Percentiles rank a stretch among this genome's conserved stretches.
Conservation (phyloP, 2,797 vertebrate species). For the Phalanger gymnotis region DNA sequence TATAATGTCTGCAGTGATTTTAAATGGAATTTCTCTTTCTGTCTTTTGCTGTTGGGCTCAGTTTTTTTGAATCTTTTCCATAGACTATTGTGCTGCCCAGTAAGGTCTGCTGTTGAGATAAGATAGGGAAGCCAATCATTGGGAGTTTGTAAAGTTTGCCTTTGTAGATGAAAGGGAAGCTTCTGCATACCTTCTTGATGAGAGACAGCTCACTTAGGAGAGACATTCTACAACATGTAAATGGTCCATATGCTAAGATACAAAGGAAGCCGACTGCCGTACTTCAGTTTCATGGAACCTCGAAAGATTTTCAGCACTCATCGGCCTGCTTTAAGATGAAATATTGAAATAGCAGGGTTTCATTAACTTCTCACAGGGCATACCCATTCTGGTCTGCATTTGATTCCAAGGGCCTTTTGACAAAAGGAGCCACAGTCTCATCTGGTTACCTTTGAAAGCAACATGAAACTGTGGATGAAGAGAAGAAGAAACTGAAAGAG, state of each 20-base stretch:
- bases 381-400: not conserved
- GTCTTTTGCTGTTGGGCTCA: no score
- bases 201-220: not conserved
- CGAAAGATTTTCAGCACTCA: slow-evolving; percentile 19
- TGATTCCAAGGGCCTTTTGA: not conserved
- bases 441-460: slow-evolving; percentile 3
- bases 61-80: not conserved
- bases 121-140: not conserved
- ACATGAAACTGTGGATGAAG: slow-evolving; percentile 15
- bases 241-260: slow-evolving; percentile 24
- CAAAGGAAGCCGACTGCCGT: slow-evolving; percentile 24
- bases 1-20: no score
- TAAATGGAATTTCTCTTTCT: no score
- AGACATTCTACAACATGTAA: not conserved
- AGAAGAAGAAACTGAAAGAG: not conserved
- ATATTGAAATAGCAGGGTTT: slow-evolving; percentile 22
- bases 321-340: slow-evolving; percentile 16
- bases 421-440: not conserved
- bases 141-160: not conserved
- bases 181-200: not conserved
- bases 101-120: not conserved
- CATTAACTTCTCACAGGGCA: slow-evolving; percentile 1
- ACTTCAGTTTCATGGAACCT: slow-evolving; percentile 3
- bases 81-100: not conserved
- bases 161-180: not conserved